Evolutionary conservation across 2,888 invertebrate species (phyloP).

Genomic region (Polyploca ridens): DNA sequence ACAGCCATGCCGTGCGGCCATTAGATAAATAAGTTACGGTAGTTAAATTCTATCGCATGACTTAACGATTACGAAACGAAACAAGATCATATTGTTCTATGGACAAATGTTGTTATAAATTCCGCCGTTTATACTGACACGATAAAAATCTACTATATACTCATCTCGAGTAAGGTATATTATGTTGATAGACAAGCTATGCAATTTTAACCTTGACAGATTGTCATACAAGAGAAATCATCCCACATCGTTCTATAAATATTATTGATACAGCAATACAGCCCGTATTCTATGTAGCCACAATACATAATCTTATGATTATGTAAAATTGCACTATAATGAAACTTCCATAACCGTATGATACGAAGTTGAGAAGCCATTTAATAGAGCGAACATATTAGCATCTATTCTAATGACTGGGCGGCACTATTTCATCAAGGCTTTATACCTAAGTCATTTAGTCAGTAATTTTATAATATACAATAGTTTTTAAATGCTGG

Average conservation of each 20-base stretch:
- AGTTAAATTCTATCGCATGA: slow-evolving; percentile 3
- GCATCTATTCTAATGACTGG: slow-evolving; percentile 6
- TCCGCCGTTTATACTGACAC: not conserved
- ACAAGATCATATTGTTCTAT: not conserved
- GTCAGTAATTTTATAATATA: not conserved
- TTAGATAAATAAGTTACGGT: not conserved
- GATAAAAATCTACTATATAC: not conserved
- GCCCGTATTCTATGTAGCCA: not conserved
- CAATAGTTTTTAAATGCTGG: not conserved
- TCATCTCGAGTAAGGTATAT: not conserved
- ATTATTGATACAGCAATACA: not conserved
- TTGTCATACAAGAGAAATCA: not conserved
- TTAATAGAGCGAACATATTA: not conserved
- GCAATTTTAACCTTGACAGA: not conserved
- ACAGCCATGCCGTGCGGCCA: not conserved
- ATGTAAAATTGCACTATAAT: not conserved
- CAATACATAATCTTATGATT: not conserved
- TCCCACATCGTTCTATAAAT: too few relatives aligned
- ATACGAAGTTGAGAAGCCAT: slow-evolving; percentile 1
- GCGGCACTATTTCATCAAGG: slow-evolving; percentile 2
- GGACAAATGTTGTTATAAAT: not conserved
- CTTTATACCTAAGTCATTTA: not conserved
- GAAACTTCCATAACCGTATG: not conserved
- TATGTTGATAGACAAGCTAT: not conserved
- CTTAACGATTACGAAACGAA: not conserved